Evolutionary conservation across 2,888 invertebrate species (phyloP).

Genomic region (Acheta domesticus): DNA sequence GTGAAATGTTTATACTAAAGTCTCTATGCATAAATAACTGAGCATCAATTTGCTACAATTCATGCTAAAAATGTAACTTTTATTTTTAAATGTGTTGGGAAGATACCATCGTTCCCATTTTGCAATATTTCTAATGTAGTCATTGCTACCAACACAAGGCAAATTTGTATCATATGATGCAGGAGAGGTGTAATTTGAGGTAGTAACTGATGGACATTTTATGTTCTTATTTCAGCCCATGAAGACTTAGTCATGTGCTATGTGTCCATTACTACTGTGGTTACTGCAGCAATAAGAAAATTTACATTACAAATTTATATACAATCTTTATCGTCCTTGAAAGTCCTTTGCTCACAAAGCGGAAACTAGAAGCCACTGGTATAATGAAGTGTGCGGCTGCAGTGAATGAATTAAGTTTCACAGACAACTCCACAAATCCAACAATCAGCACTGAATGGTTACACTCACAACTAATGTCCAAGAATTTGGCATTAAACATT

Average conservation of each 20-base stretch:
- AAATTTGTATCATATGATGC: neutral
- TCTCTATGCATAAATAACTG: conserved; percentile 12
- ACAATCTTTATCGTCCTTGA: conserved; percentile 7
- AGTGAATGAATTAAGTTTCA: neutral
- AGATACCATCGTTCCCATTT: neutral
- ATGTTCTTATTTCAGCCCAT: conserved; percentile 6
- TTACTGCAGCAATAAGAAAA: conserved; percentile 2
- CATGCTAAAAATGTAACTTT: conserved; percentile 11
- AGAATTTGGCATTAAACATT: neutral
- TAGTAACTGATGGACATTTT: conserved; percentile 18
- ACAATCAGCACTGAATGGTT: neutral
- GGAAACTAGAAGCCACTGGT: conserved; percentile 1
- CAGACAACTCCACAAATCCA: neutral
- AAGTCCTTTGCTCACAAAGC: neutral
- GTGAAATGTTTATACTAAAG: neutral
- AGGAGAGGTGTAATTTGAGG: conserved; percentile 10
- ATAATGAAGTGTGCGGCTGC: neutral
- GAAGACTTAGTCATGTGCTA: neutral
- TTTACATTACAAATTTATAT: neutral
- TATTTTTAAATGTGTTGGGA: conserved; percentile 18
- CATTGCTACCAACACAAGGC: conserved; percentile 7
- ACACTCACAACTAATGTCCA: neutral
- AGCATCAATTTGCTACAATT: conserved; percentile 6
- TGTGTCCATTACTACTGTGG: conserved; percentile 10
- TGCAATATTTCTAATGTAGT: neutral